Evolutionary conservation across 2,797 vertebrate genomes (phyloP).

Genomic region (Pipistrellus kuhlii): DNA sequence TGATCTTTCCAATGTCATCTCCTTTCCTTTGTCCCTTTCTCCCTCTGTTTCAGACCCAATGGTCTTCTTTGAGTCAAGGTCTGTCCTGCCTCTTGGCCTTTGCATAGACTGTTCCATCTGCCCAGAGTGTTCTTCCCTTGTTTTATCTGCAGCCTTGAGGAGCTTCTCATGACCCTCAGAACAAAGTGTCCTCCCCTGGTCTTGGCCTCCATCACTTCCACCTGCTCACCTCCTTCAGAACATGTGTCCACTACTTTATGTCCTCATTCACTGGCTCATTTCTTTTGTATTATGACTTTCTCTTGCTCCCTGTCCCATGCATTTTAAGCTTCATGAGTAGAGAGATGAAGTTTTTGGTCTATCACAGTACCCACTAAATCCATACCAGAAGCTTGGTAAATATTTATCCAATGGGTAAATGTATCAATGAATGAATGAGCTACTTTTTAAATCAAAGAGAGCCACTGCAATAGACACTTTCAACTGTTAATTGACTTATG

Average conservation of each 20-base stretch:
- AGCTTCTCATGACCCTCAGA: not conserved
- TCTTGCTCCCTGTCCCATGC: not conserved
- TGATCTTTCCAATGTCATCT: not conserved
- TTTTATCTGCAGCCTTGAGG: not conserved
- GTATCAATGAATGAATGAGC: not conserved
- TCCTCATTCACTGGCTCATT: not conserved
- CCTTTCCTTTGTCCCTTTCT: not conserved
- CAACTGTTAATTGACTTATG: not conserved
- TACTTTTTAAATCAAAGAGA: conserved; percentile 52
- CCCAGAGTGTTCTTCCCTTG: not conserved
- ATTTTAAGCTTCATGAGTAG: not conserved
- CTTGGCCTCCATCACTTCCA: not conserved
- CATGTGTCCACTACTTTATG: not conserved
- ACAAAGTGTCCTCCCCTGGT: not conserved
- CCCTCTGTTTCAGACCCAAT: not conserved
- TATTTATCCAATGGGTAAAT: conserved; percentile 1
- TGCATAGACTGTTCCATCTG: not conserved
- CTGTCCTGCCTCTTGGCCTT: not conserved
- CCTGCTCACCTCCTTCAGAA: not conserved
- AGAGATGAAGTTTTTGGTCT: not conserved
- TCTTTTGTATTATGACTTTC: not conserved
- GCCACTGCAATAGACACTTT: not conserved
- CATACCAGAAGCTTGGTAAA: not conserved
- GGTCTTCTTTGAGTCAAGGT: not conserved
- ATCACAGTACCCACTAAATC: not conserved